Evolutionary conservation across 2,888 invertebrate genomes (phyloP).

Genomic region (Eupithecia subumbrata): DNA sequence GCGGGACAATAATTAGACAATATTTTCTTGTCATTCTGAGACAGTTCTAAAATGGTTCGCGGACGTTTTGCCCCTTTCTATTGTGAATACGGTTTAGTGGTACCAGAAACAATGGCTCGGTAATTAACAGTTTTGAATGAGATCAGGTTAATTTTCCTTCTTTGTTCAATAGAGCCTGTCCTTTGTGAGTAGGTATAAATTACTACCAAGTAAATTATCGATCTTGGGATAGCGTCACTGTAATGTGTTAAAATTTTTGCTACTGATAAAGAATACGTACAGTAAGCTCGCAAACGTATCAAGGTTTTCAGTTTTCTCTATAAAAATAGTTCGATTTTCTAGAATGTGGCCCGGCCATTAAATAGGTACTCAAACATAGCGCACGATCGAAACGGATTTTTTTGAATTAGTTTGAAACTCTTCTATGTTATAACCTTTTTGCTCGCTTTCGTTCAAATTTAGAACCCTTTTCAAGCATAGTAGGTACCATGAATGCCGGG

Average conservation of each 20-base stretch:
- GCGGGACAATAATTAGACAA: slow-evolving; percentile 72
- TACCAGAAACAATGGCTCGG: background rate
- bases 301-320: background rate
- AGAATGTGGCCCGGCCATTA: background rate
- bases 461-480: background rate
- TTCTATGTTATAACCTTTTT: background rate
- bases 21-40: slow-evolving; percentile 69
- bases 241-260: background rate
- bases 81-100: slow-evolving; percentile 5
- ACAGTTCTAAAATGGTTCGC: slow-evolving; percentile 51
- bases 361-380: background rate
- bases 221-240: background rate
- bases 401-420: background rate
- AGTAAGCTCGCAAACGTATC: background rate
- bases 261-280: background rate
- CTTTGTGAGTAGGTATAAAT: background rate
- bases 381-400: background rate
- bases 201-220: background rate
- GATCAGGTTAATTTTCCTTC: slow-evolving; percentile 7
- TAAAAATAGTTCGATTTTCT: background rate
- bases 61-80: slow-evolving; percentile 35
- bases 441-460: background rate
- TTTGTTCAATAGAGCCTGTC: background rate
- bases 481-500: too few relatives aligned
- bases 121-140: slow-evolving; percentile 12